Evolutionary conservation across 2,113 vertebrate species (phyloP).

Genomic region (Progne subis): DNA sequence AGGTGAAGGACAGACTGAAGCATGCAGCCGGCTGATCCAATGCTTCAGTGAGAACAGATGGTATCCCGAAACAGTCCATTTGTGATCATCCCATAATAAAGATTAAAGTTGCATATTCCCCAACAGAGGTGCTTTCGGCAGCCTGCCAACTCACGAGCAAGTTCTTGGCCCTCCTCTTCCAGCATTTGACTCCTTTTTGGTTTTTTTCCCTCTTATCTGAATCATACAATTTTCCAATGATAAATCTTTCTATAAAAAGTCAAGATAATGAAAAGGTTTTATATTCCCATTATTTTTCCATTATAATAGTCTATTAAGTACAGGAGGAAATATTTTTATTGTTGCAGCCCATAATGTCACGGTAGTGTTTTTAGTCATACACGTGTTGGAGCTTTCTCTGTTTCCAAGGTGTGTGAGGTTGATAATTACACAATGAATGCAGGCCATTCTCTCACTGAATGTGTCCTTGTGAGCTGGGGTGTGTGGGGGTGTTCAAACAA

Average conservation of each 20-base stretch:
- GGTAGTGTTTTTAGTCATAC: constrained; percentile 44
- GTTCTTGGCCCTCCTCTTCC: constrained; percentile 59
- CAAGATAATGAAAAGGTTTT: constrained; percentile 12
- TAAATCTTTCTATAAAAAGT: constrained; percentile 33
- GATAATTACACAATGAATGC: constrained; percentile 54
- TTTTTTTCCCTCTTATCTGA: not conserved
- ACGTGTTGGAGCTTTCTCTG: not conserved
- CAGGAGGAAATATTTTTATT: constrained; percentile 18
- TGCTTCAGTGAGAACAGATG: constrained; percentile 78
- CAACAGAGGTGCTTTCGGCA: constrained; percentile 60
- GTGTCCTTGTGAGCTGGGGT: constrained; percentile 59
- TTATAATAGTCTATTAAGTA: constrained; percentile 12
- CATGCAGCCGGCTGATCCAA: constrained; percentile 43
- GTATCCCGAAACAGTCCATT: constrained; percentile 68
- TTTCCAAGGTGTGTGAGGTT: constrained; percentile 53
- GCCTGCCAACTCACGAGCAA: constrained; percentile 48
- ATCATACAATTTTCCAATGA: not conserved
- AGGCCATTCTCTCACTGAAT: constrained; percentile 30
- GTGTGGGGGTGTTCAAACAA: constrained; percentile 49
- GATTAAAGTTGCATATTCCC: constrained; percentile 73
- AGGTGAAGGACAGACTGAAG: constrained; percentile 68
- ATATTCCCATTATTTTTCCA: constrained; percentile 11
- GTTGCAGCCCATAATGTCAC: constrained; percentile 46
- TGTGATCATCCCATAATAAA: constrained; percentile 73
- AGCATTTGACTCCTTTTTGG: constrained; percentile 22